Evolutionary conservation across 2,888 invertebrate genomes (phyloP), one percentile per base, ranked within the genome.

Genomic region (Catotricha subobsoleta): DNA sequence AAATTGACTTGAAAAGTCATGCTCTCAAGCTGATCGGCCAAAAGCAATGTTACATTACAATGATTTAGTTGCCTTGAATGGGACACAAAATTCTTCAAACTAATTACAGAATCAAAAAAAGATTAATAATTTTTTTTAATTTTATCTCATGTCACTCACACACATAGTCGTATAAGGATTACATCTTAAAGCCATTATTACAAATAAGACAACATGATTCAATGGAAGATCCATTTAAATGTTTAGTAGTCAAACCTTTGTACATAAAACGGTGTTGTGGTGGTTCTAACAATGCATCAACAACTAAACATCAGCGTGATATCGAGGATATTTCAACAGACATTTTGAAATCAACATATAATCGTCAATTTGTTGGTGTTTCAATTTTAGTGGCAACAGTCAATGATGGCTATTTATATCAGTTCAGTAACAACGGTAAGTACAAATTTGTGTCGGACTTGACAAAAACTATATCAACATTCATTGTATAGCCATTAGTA

Each of bases 381-480:
- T 67, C 69, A 25, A 74, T 74, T 47, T 64, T 78, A 52, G 65
- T 75, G 50, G 75, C 70, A 34, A 73, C 75, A 0, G 65, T 68
- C 21, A 73, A 74, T 51, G 77, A 79, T 54, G 82, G 80, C 12
- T 80, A 75, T 56, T 60, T 82, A 42, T 81, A 80, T 56, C 74
- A 78, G 50, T 75, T 79, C 50, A 66, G 68, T 41, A 68, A 67
- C 33, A 58, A 63, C 45, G 62, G 62, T 54, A 55, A 46, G 40
- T n/a, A n/a, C n/a, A n/a, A n/a, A n/a, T n/a, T n/a, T n/a, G n/a
- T n/a, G n/a, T n/a, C n/a, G n/a, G n/a, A 15, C 15, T 30, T 30
- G n/a, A n/a, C n/a, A n/a, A n/a, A n/a, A n/a, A n/a, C n/a, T n/a
- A n/a, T n/a, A n/a, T n/a, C n/a, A n/a, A n/a, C n/a, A n/a, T n/a